A percentile compares a stretch with the other conserved stretches of the same genome.
These are phyloP conservation scores for Percopsis omiscomaycus DNA, from an alignment of 2,797 vertebrate species.

Conservation along the genomic window DNA sequence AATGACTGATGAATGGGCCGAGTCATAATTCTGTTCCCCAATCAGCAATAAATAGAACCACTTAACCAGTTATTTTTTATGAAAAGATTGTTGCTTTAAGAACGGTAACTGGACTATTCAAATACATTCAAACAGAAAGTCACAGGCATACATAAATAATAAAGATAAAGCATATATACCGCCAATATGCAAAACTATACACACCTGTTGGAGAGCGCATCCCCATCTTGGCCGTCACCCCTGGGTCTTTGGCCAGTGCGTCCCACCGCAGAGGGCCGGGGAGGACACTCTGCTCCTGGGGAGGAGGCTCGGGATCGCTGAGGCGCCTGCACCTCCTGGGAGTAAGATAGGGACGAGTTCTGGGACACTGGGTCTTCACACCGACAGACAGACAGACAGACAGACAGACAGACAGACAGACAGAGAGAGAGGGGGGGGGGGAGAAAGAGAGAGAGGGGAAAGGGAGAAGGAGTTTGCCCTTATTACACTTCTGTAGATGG, in stretches of 20 bases:
- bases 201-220: conserved; percentile 89
- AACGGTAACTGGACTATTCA: conserved; percentile 5
- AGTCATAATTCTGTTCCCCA: no score
- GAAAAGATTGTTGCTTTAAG: conserved; percentile 15
- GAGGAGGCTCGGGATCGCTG: conserved; percentile 84
- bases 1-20: no score
- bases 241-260: conserved; percentile 87
- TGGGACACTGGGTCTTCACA: conserved; percentile 85
- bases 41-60: no score
- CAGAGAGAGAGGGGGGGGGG: neutral
- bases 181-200: neutral
- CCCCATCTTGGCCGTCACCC: conserved; percentile 95
- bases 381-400: neutral
- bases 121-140: conserved; percentile 39
- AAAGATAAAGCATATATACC: neutral
- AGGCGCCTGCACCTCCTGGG: conserved; percentile 79
- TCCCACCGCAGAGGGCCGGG: conserved; percentile 91
- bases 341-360: conserved; percentile 90
- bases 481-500: neutral
- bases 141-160: conserved; percentile 29
- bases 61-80: neutral
- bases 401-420: neutral
- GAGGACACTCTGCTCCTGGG: conserved; percentile 83
- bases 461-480: neutral
- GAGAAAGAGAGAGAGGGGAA: neutral